Evolutionary conservation across 1,140 invertebrate species (phyloP).

Genomic region (Archegozetes longisetosus): DNA sequence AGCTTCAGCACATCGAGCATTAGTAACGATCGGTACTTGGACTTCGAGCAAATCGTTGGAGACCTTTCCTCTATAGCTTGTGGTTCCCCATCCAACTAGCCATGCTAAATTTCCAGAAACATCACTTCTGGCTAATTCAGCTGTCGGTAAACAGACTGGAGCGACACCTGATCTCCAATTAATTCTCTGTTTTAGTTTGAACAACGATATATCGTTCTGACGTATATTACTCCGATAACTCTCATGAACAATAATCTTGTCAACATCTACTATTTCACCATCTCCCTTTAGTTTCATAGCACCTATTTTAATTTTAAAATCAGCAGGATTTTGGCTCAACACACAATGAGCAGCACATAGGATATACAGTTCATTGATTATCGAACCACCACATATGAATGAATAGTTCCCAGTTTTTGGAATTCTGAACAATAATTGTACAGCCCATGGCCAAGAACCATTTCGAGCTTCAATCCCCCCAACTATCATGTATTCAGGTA

Average conservation of each 20-base stretch:
- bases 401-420: not conserved
- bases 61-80: constrained; percentile 20
- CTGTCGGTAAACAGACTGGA: constrained; percentile 9
- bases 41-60: constrained; percentile 52
- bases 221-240: constrained; percentile 14
- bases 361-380: constrained; percentile 38
- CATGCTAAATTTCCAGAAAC: constrained; percentile 45
- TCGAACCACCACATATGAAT: constrained; percentile 41
- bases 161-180: not conserved
- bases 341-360: constrained; percentile 48
- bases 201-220: constrained; percentile 22
- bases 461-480: constrained; percentile 19
- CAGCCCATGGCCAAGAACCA: constrained; percentile 23
- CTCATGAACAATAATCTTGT: constrained; percentile 16
- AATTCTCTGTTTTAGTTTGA: constrained; percentile 9
- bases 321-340: not conserved
- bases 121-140: constrained; percentile 23
- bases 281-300: not conserved
- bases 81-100: constrained; percentile 23
- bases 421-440: constrained; percentile 3
- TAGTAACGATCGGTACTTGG: constrained; percentile 74
- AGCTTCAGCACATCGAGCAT: constrained; percentile 31
- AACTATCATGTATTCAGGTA: no score
- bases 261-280: constrained; percentile 3
- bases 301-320: constrained; percentile 12